Evolutionary conservation across 2,888 invertebrate species (phyloP), one percentile per base, ranked within the genome.

Genomic region (Catonia carolina): DNA sequence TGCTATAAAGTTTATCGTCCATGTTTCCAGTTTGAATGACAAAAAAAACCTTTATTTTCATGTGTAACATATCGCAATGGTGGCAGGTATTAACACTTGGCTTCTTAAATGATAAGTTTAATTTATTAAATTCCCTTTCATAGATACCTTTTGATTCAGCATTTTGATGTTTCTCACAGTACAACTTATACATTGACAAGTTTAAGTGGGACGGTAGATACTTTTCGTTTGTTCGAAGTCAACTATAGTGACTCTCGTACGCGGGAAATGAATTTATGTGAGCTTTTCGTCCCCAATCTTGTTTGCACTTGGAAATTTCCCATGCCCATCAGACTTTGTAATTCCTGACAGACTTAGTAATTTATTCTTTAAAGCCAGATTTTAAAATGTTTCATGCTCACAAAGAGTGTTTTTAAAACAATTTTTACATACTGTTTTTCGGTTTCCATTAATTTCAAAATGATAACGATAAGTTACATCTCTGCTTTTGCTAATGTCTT

Each of bases 41-140:
- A 27, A n/a, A n/a, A n/a, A n/a, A n/a, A n/a, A 47, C 36, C 20
- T 49, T 27, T 27, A 27, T 23, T 42, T 61, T 18, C 33, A 53
- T 53, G 10, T 47, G n/a, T 10, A 61, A 45, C 5, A 51, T 15
- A 56, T 62, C 59, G 53, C 61, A 61, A 45, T 55, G 58, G 41
- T 62, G 56, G 37, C 64, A 65, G 5, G 61, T 65, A 47, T 63
- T 61, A 10, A 59, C 15, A 17, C 56, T 59, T 27, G 62, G 62
- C 17, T 42, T 39, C 45, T 63, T 64, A 54, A 63, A 62, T 55
- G 55, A 37, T 18, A 65, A 27, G 37, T 61, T 58, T 36, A 58
- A 20, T 41, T 42, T 57, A 22, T 39, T 55, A 60, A 41, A 59
- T 33, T 45, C 51, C 12, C 51, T 20, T 18, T 36, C 37, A 37